Evolutionary conservation across 2,113 vertebrate genomes (phyloP).

Genomic region (Nesoenas mayeri): DNA sequence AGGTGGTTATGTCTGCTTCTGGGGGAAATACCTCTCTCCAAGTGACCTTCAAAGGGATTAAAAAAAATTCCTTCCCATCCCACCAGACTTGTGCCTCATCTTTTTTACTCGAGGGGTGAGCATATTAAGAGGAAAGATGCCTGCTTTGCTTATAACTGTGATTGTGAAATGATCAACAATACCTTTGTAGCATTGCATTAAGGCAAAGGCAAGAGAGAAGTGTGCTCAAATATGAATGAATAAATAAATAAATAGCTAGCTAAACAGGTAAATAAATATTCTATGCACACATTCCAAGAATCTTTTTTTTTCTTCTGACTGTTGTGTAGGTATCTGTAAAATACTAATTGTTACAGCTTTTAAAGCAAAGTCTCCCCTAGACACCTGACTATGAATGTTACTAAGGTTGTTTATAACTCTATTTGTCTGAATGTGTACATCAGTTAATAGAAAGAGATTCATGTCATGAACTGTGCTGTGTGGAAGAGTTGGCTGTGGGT

Average conservation of each 20-base stretch:
- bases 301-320: neutral
- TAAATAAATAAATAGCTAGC: neutral
- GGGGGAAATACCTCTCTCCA: neutral
- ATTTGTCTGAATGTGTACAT: neutral
- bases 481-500: neutral
- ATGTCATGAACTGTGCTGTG: neutral
- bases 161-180: neutral
- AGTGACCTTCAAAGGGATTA: neutral
- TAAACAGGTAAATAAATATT: neutral
- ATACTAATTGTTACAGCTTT: neutral
- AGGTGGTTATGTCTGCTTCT: rapidly evolving
- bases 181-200: neutral
- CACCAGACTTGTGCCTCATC: neutral
- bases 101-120: neutral
- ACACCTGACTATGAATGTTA: neutral
- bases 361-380: neutral
- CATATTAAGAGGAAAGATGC: neutral
- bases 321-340: neutral
- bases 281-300: neutral
- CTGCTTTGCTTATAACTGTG: neutral
- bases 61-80: neutral
- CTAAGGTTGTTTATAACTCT: neutral
- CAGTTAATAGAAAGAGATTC: neutral
- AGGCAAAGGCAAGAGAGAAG: neutral
- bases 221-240: neutral